These are phyloP conservation scores for Bombus superbus DNA, from an alignment of 1,140 invertebrate genomes.

Conservation along the genomic window DNA sequence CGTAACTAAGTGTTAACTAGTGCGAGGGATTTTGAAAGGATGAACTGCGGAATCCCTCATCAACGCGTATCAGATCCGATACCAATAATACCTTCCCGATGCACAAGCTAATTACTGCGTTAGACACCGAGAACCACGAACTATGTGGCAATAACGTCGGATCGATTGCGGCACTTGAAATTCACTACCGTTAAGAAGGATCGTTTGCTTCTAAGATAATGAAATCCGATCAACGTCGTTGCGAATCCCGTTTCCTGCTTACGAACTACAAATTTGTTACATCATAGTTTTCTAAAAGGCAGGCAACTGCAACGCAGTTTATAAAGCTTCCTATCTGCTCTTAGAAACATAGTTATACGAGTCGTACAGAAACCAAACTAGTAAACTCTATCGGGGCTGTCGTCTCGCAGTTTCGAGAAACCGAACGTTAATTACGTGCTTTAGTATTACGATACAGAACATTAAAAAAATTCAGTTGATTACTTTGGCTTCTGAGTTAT, in stretches of 20 bases:
- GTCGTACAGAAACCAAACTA: too few species aligned
- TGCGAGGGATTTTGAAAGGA: conserved; percentile 44
- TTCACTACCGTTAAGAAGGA: conserved; percentile 20
- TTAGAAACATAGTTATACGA: too few species aligned
- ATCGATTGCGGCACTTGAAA: conserved; percentile 38
- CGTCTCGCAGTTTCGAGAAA: too few species aligned
- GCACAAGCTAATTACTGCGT: conserved; percentile 41
- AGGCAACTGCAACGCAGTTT: too few species aligned
- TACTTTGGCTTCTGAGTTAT: too few species aligned
- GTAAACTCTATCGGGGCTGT: too few species aligned
- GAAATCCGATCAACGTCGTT: background rate
- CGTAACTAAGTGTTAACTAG: conserved; percentile 19
- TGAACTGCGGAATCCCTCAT: conserved; percentile 20
- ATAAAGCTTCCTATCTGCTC: too few species aligned
- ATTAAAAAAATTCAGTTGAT: too few species aligned
- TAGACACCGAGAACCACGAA: conserved; percentile 41
- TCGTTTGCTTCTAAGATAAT: background rate
- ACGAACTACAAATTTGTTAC: background rate
- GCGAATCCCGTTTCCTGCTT: background rate
- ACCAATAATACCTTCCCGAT: conserved; percentile 40
- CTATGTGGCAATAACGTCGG: conserved; percentile 47
- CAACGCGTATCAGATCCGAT: background rate
- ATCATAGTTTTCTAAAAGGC: too few species aligned
- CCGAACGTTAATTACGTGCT: too few species aligned
- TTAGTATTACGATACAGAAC: too few species aligned